A percentile compares a stretch with the other conserved stretches of the same genome.
These are phyloP conservation scores for Corythornis cristatus DNA, from an alignment of 2,113 vertebrate genomes.

Conservation along the genomic window DNA sequence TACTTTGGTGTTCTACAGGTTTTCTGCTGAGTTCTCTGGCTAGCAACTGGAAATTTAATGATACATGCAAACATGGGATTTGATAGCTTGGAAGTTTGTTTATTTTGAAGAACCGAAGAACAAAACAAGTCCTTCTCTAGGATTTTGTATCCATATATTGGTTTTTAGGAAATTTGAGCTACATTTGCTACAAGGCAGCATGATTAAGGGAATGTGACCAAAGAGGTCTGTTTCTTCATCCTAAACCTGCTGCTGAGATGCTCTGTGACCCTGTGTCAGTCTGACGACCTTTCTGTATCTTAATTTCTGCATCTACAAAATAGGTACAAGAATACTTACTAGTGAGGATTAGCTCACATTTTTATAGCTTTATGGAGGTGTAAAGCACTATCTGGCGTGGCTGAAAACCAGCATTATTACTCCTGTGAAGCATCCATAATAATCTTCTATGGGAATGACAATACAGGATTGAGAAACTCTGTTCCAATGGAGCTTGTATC, in stretches of 20 bases:
- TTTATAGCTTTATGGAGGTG: not conserved
- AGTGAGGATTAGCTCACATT: not conserved
- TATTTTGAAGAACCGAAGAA: conserved; percentile 7
- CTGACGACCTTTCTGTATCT: not conserved
- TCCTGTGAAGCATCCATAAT: not conserved
- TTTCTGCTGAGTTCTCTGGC: conserved; percentile 45
- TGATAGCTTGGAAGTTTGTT: conserved; percentile 29
- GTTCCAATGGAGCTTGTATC: not conserved
- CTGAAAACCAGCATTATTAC: conserved; percentile 8
- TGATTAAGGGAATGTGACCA: not conserved
- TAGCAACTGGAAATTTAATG: conserved; percentile 51
- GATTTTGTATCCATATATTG: not conserved
- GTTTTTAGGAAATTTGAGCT: not conserved
- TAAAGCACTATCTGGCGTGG: not conserved
- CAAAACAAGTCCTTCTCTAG: not conserved
- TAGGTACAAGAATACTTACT: not conserved
- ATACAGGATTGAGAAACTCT: not conserved
- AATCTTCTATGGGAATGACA: not conserved
- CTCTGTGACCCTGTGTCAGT: not conserved
- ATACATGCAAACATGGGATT: conserved; percentile 1
- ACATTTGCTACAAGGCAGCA: not conserved
- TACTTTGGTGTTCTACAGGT: conserved; percentile 46
- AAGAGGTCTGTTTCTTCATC: not conserved
- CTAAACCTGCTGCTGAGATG: not conserved
- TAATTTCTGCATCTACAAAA: not conserved